Evolutionary conservation across 1,140 invertebrate genomes (phyloP).

Genomic region (Drosophila kikkawai): DNA sequence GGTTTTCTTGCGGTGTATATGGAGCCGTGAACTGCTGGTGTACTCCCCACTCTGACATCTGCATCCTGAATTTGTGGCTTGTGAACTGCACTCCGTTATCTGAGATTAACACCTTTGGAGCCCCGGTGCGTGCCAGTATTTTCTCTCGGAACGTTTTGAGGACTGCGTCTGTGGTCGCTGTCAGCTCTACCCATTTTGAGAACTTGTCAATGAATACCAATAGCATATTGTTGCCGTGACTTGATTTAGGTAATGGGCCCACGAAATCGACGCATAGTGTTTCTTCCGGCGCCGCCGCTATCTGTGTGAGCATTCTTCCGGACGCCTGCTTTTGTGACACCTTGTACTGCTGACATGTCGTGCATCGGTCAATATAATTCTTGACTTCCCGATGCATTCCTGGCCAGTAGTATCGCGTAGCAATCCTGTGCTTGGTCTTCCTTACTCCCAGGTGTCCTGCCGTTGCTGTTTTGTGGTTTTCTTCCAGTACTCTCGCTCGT

Average conservation of each 20-base stretch:
- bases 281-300: not conserved
- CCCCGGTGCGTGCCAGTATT: no score
- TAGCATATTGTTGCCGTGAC: not conserved
- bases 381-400: not conserved
- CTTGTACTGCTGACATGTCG: not conserved
- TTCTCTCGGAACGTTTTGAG: no score
- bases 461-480: not conserved
- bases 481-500: no score
- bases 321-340: not conserved
- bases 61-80: no score
- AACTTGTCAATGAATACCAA: conserved; percentile 1
- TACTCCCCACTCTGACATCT: no score
- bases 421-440: not conserved
- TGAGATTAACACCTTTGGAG: no score
- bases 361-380: not conserved
- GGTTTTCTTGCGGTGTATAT: no score
- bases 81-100: no score
- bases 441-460: not conserved
- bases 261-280: not conserved
- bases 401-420: not conserved
- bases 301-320: not conserved
- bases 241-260: not conserved
- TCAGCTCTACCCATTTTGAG: not conserved
- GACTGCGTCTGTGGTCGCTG: no score
- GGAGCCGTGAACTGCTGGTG: no score